Evolutionary conservation across 2,113 vertebrate genomes (phyloP).

Genomic region (Neofelis nebulosa): DNA sequence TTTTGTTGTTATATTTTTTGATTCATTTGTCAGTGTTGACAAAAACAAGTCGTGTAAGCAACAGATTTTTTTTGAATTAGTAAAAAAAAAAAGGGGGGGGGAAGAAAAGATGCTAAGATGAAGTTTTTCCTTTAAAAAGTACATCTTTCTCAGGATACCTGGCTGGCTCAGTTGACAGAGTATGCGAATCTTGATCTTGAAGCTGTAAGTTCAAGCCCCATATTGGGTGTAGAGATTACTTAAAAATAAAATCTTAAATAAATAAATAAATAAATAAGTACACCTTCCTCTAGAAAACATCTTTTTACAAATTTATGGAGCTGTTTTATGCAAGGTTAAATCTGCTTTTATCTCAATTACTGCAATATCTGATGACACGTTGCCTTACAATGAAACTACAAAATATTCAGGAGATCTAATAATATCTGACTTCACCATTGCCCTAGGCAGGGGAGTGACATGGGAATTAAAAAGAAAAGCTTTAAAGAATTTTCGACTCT

Average conservation of each 20-base stretch:
- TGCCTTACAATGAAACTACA: conserved; percentile 31
- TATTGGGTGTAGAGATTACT: not conserved
- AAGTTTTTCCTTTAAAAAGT: not conserved
- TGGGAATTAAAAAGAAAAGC: not conserved
- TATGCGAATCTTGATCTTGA: not conserved
- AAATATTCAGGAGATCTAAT: conserved; percentile 40
- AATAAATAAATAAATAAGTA: not conserved
- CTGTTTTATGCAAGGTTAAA: conserved; percentile 69
- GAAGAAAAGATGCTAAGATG: not conserved
- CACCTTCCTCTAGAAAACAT: conserved; percentile 67
- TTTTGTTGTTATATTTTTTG: not conserved
- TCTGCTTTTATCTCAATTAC: conserved; percentile 59
- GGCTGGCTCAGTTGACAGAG: not conserved
- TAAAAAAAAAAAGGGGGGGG: not conserved
- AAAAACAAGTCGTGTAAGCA: not conserved
- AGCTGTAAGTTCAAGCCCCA: not conserved
- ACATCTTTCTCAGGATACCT: not conserved
- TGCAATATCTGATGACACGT: not conserved
- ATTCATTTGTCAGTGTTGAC: not conserved
- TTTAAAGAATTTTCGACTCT: conserved; percentile 12
- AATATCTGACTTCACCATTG: conserved; percentile 40
- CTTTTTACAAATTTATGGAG: conserved; percentile 72
- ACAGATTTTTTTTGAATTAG: not conserved
- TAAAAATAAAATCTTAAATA: not conserved
- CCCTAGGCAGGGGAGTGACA: not conserved